Percentiles rank a stretch among this genome's conserved stretches.
Evolutionary conservation across 2,888 invertebrate species (phyloP).

Genomic region (Cylloceria caligata): DNA sequence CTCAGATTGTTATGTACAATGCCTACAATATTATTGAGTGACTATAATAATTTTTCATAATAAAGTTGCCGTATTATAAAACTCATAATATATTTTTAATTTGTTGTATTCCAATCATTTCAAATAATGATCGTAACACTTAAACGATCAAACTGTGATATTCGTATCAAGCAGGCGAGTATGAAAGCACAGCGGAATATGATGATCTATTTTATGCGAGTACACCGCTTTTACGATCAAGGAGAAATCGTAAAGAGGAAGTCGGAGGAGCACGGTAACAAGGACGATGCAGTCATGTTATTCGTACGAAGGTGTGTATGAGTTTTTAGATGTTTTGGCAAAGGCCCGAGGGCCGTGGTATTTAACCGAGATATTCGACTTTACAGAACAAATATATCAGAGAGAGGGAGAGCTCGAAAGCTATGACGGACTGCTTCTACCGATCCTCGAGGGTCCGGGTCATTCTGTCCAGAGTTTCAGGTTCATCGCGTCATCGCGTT

Average conservation of each 20-base stretch:
- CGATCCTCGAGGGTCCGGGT: constrained; percentile 60
- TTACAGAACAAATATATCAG: constrained; percentile 44
- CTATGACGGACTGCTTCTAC: constrained; percentile 43
- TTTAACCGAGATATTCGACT: constrained; percentile 57
- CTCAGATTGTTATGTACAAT: not conserved
- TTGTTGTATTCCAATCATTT: not conserved
- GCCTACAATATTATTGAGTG: not conserved
- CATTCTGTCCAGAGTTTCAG: constrained; percentile 31
- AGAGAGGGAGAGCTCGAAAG: constrained; percentile 31
- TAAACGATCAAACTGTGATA: constrained; percentile 69
- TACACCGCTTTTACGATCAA: constrained; percentile 56
- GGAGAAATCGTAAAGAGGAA: constrained; percentile 54
- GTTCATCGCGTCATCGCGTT: constrained; percentile 64
- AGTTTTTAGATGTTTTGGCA: not conserved
- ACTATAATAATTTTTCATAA: not conserved
- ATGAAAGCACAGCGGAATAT: constrained; percentile 26
- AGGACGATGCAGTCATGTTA: not conserved
- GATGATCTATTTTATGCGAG: constrained; percentile 21
- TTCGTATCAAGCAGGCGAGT: constrained; percentile 41
- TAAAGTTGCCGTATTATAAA: not conserved
- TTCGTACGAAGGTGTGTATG: constrained; percentile 19
- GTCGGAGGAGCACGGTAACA: not conserved
- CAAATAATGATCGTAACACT: constrained; percentile 56
- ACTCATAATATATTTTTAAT: not conserved
- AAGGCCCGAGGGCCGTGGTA: constrained; percentile 71